phyloP scores from a whole-genome alignment of 2,113 vertebrate genomes.

The Felis chaus region DNA sequence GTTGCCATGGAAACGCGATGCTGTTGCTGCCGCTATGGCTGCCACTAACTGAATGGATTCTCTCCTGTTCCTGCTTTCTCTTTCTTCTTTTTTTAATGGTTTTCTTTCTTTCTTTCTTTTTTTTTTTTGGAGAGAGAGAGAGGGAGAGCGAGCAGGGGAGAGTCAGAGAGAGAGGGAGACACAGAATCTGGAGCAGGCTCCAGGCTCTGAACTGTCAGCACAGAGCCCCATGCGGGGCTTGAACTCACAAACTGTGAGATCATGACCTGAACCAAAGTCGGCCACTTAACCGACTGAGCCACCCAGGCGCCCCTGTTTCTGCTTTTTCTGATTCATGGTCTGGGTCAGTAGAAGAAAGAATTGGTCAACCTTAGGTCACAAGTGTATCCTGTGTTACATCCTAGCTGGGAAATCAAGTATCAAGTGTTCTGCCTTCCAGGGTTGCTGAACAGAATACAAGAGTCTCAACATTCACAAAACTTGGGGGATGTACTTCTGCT shows the following conservation, averaged over 20 bases:
- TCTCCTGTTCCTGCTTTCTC: neutral
- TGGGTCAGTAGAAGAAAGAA: neutral
- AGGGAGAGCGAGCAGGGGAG: no score
- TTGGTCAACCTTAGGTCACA: neutral
- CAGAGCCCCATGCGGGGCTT: no score
- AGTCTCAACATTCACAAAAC: neutral
- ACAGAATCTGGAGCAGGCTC: no score
- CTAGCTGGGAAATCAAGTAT: neutral
- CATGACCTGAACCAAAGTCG: no score
- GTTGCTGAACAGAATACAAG: neutral
- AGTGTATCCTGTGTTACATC: neutral
- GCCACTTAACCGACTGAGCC: no score
- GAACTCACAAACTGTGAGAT: no score
- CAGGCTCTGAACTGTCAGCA: no score
- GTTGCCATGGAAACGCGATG: conserved; percentile 36
- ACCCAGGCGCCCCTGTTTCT: neutral
- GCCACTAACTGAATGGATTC: neutral
- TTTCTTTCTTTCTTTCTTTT: fast-evolving
- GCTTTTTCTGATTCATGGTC: neutral
- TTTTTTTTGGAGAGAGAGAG: no score
- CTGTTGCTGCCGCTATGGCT: neutral
- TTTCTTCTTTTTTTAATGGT: neutral
- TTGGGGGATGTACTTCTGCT: neutral
- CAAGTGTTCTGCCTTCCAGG: neutral
- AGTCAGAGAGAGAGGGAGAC: no score